Conservation (phyloP, 2,113 vertebrate genomes). For the Oreochromis tanganicae region DNA sequence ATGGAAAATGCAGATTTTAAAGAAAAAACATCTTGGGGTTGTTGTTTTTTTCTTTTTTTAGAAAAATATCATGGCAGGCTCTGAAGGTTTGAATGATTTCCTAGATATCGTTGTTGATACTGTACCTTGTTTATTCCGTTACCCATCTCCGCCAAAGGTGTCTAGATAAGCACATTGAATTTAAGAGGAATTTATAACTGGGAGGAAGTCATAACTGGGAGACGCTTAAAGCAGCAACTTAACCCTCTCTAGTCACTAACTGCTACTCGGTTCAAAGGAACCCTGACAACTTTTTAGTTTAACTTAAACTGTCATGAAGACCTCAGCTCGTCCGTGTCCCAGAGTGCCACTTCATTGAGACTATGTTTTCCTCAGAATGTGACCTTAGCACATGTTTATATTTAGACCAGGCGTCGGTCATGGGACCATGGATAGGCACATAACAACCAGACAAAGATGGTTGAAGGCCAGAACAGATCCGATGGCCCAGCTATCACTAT, state of each 20-base stretch:
- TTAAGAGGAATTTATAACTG: background rate
- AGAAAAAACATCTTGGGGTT: background rate
- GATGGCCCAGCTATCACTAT: background rate
- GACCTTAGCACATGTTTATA: slow-evolving; percentile 45
- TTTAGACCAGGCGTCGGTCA: slow-evolving; percentile 52
- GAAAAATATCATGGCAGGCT: background rate
- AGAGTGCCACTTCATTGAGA: background rate
- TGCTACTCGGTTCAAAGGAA: background rate
- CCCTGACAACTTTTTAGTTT: background rate
- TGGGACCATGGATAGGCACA: slow-evolving; percentile 28
- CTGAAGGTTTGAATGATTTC: background rate
- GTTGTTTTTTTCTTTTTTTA: background rate
- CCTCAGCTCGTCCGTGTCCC: background rate
- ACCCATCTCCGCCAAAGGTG: slow-evolving; percentile 42
- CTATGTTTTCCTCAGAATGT: slow-evolving; percentile 10
- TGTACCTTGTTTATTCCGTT: slow-evolving; percentile 70
- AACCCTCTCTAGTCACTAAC: background rate
- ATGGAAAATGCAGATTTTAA: background rate
- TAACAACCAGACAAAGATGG: slow-evolving; percentile 57
- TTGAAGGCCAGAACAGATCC: background rate
- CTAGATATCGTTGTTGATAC: background rate
- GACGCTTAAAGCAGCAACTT: background rate
- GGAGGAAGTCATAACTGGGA: background rate
- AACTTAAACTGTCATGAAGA: background rate
- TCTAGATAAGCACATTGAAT: background rate